Conservation (phyloP, 2,888 invertebrate genomes). For the Scaptomyza parva region DNA sequence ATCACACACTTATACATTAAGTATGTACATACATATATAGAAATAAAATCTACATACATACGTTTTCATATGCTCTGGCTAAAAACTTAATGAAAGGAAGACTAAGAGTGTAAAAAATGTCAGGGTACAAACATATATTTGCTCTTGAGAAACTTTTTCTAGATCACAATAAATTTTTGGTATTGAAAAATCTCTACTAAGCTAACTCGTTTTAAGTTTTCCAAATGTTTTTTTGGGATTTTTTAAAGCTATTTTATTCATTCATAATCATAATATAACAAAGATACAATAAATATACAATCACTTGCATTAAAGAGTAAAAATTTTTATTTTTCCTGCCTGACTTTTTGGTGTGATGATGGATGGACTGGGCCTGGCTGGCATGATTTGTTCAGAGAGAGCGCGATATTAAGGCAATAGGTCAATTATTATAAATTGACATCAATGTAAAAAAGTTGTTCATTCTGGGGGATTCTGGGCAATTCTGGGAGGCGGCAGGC, state of each 20-base stretch:
- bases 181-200: too few relatives aligned
- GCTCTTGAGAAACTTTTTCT: too few relatives aligned
- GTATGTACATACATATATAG: neutral
- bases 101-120: neutral
- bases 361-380: conserved; percentile 50
- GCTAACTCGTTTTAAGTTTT: too few relatives aligned
- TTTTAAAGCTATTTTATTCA: too few relatives aligned
- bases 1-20: conserved; percentile 39
- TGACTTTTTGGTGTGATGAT: conserved; percentile 24
- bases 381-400: conserved; percentile 73
- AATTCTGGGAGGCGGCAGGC: conserved; percentile 1
- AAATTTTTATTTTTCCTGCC: neutral
- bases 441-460: conserved; percentile 77
- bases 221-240: too few relatives aligned
- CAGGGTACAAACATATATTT: neutral
- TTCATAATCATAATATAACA: too few relatives aligned
- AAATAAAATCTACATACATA: too few relatives aligned
- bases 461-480: too few relatives aligned
- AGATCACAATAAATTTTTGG: too few relatives aligned
- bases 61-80: conserved; percentile 16
- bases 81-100: too few relatives aligned
- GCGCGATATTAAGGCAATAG: conserved; percentile 82
- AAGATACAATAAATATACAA: conserved; percentile 3
- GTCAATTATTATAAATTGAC: conserved; percentile 83
- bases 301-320: conserved; percentile 1